Evolutionary conservation across 2,797 vertebrate genomes (phyloP), one percentile per base, ranked within the genome.

Genomic region (Cetoscarus ocellatus): DNA sequence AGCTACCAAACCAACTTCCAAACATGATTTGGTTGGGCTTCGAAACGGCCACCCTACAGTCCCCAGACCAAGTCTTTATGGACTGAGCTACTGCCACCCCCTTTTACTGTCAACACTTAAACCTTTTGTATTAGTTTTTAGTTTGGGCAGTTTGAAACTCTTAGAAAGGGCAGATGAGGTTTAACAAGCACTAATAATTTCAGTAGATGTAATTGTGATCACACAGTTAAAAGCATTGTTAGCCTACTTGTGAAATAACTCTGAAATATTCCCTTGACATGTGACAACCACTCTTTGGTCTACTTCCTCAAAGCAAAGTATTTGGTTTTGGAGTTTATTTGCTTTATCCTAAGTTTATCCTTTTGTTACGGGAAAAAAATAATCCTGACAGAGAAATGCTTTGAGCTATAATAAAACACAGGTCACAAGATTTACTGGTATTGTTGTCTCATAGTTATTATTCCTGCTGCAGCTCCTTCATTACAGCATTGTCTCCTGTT

Each of bases 391-490:
- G 18, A 2, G 43, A 15, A 10, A 36, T 35, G 15, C 14, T 27
- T 40, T 40, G 3, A 50, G 49, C 49, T 8, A 36, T 43, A 52
- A 43, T 5, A 44, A 11, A 13, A 10, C 3, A 3, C 18, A 17
- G 10, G 42, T 73, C 62, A n/a, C 48, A 15, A 15, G 42, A 75
- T 70, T 67, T 40, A 62, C 51, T 54, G 64, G 44, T 10, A 69
- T 50, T 70, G 12, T 54, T 69, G 27, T 6, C 15, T 19, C 66
- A 17, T 17, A 14, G 10, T n/a, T 73, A 18, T 40, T 36, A 70
- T 52, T 69, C 56, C 42, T 55, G 27, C 69, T 45, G 47, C 35
- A 73, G 35, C 43, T 44, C 34, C 50, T 66, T 67, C 34, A 43
- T 45, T 67, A 57, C 45, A 67, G 15, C 70, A 38, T 53, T 7